Evolutionary conservation across 2,797 vertebrate genomes (phyloP).

Genomic region (Oreortyx pictus): DNA sequence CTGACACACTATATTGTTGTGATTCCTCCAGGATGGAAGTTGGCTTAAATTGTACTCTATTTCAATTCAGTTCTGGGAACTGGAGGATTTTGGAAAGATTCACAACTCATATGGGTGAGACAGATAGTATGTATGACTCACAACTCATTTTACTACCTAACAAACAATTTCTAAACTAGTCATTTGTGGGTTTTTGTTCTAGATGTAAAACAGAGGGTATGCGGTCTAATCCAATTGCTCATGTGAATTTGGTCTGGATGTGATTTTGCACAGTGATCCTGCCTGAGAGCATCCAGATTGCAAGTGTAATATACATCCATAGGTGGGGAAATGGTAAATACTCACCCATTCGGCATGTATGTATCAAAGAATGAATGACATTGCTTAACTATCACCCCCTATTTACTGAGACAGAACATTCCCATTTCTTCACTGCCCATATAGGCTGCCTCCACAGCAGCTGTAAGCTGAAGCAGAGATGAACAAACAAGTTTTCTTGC

Average conservation of each 20-base stretch:
- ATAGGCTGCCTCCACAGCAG: not conserved
- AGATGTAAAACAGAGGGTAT: not conserved
- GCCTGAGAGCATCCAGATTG: not conserved
- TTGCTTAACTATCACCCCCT: not conserved
- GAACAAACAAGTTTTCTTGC: not conserved
- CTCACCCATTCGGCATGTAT: not conserved
- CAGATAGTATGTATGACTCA: not conserved
- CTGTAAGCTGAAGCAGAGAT: not conserved
- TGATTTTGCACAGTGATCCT: not conserved
- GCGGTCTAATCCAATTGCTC: not conserved
- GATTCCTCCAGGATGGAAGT: constrained; percentile 2
- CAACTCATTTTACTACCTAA: not conserved
- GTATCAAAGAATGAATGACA: not conserved
- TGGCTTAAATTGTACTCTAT: not conserved
- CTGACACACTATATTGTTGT: not conserved
- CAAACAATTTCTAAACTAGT: constrained; percentile 1
- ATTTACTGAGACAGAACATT: not conserved
- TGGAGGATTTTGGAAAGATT: not conserved
- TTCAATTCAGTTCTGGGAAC: not conserved
- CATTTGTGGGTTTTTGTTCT: not conserved
- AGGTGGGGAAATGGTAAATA: not conserved
- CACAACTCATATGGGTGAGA: not conserved
- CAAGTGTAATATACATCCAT: not conserved
- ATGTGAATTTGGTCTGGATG: not conserved
- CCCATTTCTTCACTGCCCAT: not conserved